Evolutionary conservation across 2,797 vertebrate species (phyloP).

Genomic region (Dendrocincla fuliginosa): DNA sequence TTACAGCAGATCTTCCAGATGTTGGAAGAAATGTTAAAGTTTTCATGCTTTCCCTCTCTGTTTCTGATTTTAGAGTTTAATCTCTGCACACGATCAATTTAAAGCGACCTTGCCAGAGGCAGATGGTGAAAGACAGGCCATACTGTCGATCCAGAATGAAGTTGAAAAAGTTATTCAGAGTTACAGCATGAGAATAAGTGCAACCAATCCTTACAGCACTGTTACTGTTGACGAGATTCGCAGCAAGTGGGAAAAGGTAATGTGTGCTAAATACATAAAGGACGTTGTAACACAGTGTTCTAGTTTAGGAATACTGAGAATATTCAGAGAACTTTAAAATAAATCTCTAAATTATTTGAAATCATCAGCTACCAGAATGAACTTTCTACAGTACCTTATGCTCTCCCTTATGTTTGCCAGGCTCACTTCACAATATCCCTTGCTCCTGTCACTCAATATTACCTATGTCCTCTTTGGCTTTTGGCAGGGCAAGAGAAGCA

Average conservation of each 20-base stretch:
- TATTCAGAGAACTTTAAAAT: neutral
- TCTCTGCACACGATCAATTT: constrained; percentile 96
- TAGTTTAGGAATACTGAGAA: neutral
- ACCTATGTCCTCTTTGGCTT: neutral
- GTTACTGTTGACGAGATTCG: constrained; percentile 90
- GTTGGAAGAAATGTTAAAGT: neutral
- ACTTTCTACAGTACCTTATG: neutral
- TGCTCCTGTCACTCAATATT: neutral
- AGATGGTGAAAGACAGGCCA: constrained; percentile 93
- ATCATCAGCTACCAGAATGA: neutral
- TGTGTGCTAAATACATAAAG: neutral
- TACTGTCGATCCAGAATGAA: constrained; percentile 94
- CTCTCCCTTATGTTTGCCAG: neutral
- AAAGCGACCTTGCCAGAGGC: constrained; percentile 96
- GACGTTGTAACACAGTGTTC: neutral
- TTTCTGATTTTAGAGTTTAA: constrained; percentile 84
- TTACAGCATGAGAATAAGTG: constrained; percentile 87
- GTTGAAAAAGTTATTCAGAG: constrained; percentile 97
- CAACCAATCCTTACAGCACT: constrained; percentile 91
- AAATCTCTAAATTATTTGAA: neutral
- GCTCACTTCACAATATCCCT: neutral
- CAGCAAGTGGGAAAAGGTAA: constrained; percentile 96
- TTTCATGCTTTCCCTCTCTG: neutral
- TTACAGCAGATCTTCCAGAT: neutral
- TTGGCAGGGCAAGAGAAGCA: neutral